Evolutionary conservation across 2,797 vertebrate genomes (phyloP).

Genomic region (Poeciliopsis infans): DNA sequence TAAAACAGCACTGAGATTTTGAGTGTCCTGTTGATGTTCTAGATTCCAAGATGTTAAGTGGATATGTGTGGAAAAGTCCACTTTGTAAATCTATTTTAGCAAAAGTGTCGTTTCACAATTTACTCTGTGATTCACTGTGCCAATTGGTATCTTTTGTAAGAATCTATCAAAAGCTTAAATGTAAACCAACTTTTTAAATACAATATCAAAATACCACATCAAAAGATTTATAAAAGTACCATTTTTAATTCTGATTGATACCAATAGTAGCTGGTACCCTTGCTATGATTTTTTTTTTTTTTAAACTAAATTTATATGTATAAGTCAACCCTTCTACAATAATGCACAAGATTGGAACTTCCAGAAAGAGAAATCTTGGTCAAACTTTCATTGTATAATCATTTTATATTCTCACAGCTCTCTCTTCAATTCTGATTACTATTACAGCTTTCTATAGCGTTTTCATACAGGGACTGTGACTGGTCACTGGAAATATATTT

Average conservation of each 20-base stretch:
- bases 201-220: not conserved
- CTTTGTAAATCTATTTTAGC: not conserved
- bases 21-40: not conserved
- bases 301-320: not conserved
- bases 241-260: not conserved
- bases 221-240: not conserved
- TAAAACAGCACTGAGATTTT: not conserved
- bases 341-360: not conserved
- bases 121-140: not conserved
- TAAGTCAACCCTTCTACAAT: not conserved
- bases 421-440: not conserved
- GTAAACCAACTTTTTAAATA: not conserved
- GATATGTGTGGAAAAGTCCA: not conserved
- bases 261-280: not conserved
- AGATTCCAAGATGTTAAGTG: not conserved
- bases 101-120: not conserved
- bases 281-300: not conserved
- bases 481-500: not conserved
- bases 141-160: not conserved
- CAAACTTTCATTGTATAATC: not conserved
- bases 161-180: not conserved
- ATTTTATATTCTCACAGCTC: not conserved
- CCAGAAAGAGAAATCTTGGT: not conserved
- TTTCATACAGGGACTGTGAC: not conserved
- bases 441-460: not conserved